Evolutionary conservation across 2,888 invertebrate species (phyloP).

Genomic region (Patella depressa): DNA sequence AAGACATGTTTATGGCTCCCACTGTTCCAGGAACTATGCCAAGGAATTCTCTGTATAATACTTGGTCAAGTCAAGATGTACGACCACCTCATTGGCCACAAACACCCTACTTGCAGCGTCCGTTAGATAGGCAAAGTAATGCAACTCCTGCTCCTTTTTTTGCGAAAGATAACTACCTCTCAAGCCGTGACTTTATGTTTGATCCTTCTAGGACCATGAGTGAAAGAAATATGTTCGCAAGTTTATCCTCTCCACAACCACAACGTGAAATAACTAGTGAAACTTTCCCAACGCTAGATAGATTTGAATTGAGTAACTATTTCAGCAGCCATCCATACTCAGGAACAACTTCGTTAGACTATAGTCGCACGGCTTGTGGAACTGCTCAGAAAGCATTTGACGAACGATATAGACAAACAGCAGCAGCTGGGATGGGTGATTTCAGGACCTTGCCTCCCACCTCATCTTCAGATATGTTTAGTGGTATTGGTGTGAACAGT

Average conservation of each 20-base stretch:
- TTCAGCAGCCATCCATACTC: constrained; percentile 60
- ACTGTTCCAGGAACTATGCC: constrained; percentile 59
- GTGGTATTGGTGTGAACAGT: constrained; percentile 54
- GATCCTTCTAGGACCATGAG: constrained; percentile 57
- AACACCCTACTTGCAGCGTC: constrained; percentile 54
- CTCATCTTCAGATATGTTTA: constrained; percentile 63
- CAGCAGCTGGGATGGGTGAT: constrained; percentile 56
- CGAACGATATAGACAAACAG: constrained; percentile 64
- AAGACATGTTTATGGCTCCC: constrained; percentile 56
- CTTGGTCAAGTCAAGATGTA: constrained; percentile 62
- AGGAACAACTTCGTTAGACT: constrained; percentile 57
- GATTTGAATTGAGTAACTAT: constrained; percentile 63
- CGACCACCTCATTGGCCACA: constrained; percentile 61
- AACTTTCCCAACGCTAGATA: constrained; percentile 52
- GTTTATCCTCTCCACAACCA: constrained; percentile 51
- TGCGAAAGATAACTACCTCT: constrained; percentile 60
- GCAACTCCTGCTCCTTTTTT: constrained; percentile 55
- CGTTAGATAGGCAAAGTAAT: constrained; percentile 52
- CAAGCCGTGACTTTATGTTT: constrained; percentile 63
- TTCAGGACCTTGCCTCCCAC: constrained; percentile 64
- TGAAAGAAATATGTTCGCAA: constrained; percentile 61
- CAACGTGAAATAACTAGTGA: constrained; percentile 58
- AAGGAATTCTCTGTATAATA: constrained; percentile 60
- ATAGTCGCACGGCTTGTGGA: constrained; percentile 54
- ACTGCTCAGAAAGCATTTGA: constrained; percentile 64